Percentiles rank a stretch among this genome's conserved stretches.
phyloP scores from a whole-genome alignment of 2,888 invertebrate genomes.

The Chrysolina americana region DNA sequence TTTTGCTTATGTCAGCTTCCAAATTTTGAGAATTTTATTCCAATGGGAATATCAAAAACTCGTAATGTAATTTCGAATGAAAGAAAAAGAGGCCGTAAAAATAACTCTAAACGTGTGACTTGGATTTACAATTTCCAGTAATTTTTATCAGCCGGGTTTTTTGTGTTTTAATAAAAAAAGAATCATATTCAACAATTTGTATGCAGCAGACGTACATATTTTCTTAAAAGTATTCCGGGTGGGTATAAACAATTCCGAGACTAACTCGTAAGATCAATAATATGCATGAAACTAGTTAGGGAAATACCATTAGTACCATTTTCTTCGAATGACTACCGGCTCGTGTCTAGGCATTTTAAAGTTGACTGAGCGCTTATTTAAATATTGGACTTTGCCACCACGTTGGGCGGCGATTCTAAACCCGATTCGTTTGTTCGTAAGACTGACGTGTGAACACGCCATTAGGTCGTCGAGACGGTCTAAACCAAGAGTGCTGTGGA shows the following conservation, averaged over 20 bases:
- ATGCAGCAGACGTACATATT: not conserved
- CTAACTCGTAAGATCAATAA: conserved; percentile 19
- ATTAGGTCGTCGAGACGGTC: not conserved
- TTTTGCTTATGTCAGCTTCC: no score
- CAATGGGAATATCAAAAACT: no score
- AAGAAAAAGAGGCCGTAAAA: no score
- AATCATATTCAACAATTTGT: not conserved
- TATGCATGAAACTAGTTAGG: conserved; percentile 20
- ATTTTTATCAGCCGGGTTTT: not conserved
- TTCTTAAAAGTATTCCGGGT: conserved; percentile 13
- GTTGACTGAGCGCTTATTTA: conserved; percentile 3
- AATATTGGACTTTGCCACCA: conserved; percentile 7
- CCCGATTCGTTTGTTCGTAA: not conserved
- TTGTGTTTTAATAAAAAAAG: not conserved
- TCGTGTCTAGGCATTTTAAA: conserved; percentile 20
- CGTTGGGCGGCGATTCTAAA: conserved; percentile 2
- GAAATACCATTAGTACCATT: conserved; percentile 21
- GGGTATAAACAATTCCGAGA: conserved; percentile 10
- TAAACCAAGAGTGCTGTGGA: no score
- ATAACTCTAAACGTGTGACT: no score
- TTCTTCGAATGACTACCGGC: not conserved
- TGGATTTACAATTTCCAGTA: not conserved
- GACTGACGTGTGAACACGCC: not conserved
- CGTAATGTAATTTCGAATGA: no score
- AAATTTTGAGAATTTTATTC: no score